A percentile compares a stretch with the other conserved stretches of the same genome.
Evolutionary conservation across 2,113 vertebrate species (phyloP).

Genomic region (Gambusia affinis): DNA sequence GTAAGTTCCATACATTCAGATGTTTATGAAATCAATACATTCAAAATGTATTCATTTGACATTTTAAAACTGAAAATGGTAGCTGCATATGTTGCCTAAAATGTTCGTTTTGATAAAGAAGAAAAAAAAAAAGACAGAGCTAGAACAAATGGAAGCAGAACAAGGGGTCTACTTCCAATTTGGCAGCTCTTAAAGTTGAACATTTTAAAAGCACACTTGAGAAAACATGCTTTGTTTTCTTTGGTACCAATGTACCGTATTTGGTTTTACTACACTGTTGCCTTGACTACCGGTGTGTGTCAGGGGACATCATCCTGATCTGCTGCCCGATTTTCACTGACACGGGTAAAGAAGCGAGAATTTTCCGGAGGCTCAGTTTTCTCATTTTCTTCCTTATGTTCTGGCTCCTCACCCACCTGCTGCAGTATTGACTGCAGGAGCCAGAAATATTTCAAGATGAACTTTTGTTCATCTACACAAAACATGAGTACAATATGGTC

Average conservation of each 20-base stretch:
- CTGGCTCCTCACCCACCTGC: slow-evolving; percentile 41
- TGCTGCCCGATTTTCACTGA: slow-evolving; percentile 60
- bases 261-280: slow-evolving; percentile 60
- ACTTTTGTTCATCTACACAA: slow-evolving; percentile 10
- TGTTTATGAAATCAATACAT: neutral
- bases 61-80: too few relatives aligned
- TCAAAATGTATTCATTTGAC: neutral
- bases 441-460: neutral
- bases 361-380: slow-evolving; percentile 39
- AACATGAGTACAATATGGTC: slow-evolving; percentile 10
- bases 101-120: neutral
- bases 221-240: neutral
- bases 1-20: neutral
- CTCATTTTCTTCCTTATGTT: slow-evolving; percentile 4
- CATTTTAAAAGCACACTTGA: neutral
- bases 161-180: neutral
- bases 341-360: slow-evolving; percentile 53
- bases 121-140: neutral
- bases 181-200: neutral
- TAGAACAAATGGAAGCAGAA: neutral
- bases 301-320: slow-evolving; percentile 64
- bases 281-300: slow-evolving; percentile 77
- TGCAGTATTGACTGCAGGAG: slow-evolving; percentile 13
- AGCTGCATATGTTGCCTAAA: neutral
- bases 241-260: neutral